Evolutionary conservation across 2,888 invertebrate species (phyloP).

Genomic region (Troides helena): DNA sequence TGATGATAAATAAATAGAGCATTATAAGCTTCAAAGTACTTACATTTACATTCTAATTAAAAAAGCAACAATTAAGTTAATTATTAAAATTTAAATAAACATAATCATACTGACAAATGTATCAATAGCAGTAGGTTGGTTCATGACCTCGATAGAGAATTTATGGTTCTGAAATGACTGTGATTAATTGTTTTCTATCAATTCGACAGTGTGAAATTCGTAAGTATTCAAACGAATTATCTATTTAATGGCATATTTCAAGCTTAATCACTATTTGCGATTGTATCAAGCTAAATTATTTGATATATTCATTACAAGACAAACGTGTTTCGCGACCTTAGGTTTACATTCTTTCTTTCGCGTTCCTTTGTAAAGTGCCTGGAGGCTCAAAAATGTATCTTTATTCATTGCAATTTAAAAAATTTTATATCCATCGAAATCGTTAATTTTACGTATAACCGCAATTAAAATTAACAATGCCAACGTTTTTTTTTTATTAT

Average conservation of each 20-base stretch:
- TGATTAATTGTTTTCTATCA: constrained; percentile 12
- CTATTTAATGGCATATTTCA: constrained; percentile 10
- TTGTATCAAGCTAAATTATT: background rate
- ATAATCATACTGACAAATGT: background rate
- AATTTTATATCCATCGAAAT: background rate
- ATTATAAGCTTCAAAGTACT: no score
- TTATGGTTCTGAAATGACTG: constrained; percentile 11
- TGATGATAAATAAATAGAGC: no score
- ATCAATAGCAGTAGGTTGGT: constrained; percentile 2
- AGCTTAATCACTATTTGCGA: constrained; percentile 5
- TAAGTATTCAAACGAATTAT: constrained; percentile 10
- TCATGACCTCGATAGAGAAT: constrained; percentile 11
- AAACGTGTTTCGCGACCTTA: constrained; percentile 5
- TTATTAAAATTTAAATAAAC: background rate
- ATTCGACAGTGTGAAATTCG: constrained; percentile 16
- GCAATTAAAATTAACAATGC: no score
- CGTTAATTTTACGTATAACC: background rate
- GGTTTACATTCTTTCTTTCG: constrained; percentile 2
- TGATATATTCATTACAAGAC: background rate
- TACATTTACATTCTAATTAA: no score
- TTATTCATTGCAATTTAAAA: background rate
- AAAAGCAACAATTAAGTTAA: no score
- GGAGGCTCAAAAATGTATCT: background rate
- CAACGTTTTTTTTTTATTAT: no score
- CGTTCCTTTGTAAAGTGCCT: background rate